Conservation (phyloP, 2,888 invertebrate species). For the Itoplectis maculator region DNA sequence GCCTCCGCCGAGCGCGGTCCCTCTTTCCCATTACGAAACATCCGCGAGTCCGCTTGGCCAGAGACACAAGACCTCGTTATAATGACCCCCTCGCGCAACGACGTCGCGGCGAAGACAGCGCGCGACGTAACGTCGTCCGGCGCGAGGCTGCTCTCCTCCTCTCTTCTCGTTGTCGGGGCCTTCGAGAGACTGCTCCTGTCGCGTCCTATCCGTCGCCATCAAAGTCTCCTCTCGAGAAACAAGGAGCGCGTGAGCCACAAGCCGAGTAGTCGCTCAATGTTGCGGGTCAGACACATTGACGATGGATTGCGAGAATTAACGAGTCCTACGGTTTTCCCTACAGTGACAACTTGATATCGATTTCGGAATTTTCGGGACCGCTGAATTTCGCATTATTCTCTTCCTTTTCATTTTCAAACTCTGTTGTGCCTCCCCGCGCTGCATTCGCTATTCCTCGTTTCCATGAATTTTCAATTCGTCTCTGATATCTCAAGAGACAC, state of each 20-base stretch:
- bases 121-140: constrained; percentile 62
- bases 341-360: background rate
- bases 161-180: constrained; percentile 13
- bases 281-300: constrained; percentile 40
- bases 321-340: background rate
- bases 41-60: constrained; percentile 62
- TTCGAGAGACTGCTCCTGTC: constrained; percentile 26
- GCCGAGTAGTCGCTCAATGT: constrained; percentile 14
- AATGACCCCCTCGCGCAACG: constrained; percentile 76
- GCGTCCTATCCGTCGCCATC: constrained; percentile 69
- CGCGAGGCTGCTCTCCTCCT: constrained; percentile 35
- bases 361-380: background rate
- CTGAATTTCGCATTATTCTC: background rate
- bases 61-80: constrained; percentile 80
- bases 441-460: constrained; percentile 17
- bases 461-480: constrained; percentile 60
- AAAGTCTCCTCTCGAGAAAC: constrained; percentile 58
- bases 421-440: background rate
- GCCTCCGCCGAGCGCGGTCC: constrained; percentile 61
- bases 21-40: constrained; percentile 69
- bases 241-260: constrained; percentile 60
- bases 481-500: constrained; percentile 19
- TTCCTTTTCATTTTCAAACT: background rate
- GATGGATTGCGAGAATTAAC: constrained; percentile 43
- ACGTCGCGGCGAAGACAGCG: constrained; percentile 46